Base-by-base conservation (phyloP, 2,797 vertebrate genomes). In the Lepidocolaptes lacrymiger region DNA sequence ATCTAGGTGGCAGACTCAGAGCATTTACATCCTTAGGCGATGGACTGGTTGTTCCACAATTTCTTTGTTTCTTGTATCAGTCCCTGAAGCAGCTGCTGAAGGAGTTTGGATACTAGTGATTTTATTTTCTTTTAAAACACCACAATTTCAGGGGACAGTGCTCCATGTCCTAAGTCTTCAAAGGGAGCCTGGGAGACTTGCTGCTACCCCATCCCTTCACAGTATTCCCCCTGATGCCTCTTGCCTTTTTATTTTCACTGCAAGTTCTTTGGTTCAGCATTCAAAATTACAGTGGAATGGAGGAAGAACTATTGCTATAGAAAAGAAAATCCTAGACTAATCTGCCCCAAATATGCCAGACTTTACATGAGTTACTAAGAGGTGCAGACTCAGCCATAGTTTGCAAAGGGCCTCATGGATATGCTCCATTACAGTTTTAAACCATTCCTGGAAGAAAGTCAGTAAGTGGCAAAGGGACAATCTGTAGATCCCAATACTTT, bases 381-480 rank as follows among this genome's bases (percentile, higher is more conserved):
- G 46, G 26, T 48, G 17, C 26, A 69, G 56, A 62, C 7, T 4
- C 17, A 39, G 51, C 14, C 37, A n/a, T 23, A 26, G 2, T 49
- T 81, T 91, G 46, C 69, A 86, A 64, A 62, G 14, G 36, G 32
- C 41, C 74, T 90, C 48, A 44, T 7, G 62, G 73, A 82, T 41
- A 55, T 1, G 10, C n/a, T 81, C 37, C 2, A 0, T 22, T 81
- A 55, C 4, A 18, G n/a, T 46, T 89, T 87, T 54, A 89, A 93
- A 75, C 75, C 79, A 54, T n/a, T 52, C 41, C 74, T 76, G 77
- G 77, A 91, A 63, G 32, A 67, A 77, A 75, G 39, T 67, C 64
- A 68, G n/a, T 13, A 87, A 87, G 66, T n/a, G 46, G 76, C 5
- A 10, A 90, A 90, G 52, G 72, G 14, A 75, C 46, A 91, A 82